Percentiles rank a stretch among this genome's conserved stretches.
Evolutionary conservation across 2,113 vertebrate species (phyloP).

Genomic region (Megaptera novaeangliae): DNA sequence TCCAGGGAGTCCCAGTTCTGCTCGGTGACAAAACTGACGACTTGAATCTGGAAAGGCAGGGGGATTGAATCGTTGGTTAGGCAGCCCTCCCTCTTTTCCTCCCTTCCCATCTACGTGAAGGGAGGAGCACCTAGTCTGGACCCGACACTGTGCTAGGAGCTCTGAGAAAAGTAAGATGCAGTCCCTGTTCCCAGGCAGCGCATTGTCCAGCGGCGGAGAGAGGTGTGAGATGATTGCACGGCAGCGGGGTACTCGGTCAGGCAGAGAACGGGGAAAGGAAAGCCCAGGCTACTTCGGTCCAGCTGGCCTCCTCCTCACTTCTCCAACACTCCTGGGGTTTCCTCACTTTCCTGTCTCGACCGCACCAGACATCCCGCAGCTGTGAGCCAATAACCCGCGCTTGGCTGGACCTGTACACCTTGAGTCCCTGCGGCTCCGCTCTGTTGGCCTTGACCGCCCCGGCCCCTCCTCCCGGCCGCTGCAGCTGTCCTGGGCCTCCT

Average conservation of each 20-base stretch:
- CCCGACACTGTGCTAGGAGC: not conserved
- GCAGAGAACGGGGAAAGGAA: not conserved
- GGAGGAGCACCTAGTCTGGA: not conserved
- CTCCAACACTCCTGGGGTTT: not conserved
- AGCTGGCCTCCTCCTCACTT: not conserved
- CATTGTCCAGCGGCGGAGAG: not conserved
- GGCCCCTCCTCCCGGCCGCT: not conserved
- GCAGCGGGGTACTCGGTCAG: not conserved
- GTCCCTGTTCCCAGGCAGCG: not conserved
- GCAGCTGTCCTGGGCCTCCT: not conserved
- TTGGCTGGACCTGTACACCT: not conserved
- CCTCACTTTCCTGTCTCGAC: not conserved
- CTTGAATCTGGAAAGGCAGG: slow-evolving; percentile 89
- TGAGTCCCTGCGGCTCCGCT: not conserved
- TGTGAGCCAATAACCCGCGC: not conserved
- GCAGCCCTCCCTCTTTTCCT: not conserved
- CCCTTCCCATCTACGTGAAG: not conserved
- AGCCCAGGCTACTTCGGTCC: not conserved
- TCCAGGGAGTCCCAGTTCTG: slow-evolving; percentile 99
- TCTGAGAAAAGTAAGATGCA: not conserved
- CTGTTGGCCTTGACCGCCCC: not conserved
- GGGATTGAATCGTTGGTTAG: not conserved
- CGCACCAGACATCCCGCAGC: not conserved
- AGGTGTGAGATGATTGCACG: not conserved
- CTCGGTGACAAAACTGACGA: slow-evolving; percentile 98